phyloP scores from a whole-genome alignment of 1,140 invertebrate genomes.

The Arctopsyche grandis region DNA sequence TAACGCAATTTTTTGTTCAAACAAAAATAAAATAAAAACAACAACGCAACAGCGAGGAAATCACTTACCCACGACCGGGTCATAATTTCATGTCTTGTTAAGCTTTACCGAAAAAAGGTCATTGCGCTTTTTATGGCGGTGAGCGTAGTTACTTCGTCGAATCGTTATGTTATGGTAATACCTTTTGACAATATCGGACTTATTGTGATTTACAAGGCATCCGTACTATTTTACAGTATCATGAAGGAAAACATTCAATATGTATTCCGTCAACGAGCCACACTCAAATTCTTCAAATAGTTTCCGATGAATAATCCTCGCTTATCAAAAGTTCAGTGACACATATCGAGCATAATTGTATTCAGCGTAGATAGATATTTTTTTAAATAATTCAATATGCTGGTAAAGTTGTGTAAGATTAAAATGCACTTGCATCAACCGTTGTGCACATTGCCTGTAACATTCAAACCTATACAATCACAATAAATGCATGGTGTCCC shows the following conservation, averaged over 20 bases:
- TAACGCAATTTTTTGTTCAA: too few species aligned
- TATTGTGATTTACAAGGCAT: constrained; percentile 34
- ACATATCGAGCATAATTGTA: neutral
- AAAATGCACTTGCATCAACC: too few species aligned
- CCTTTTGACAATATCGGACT: constrained; percentile 39
- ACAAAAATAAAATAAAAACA: too few species aligned
- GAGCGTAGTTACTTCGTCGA: constrained; percentile 29
- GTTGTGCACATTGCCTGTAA: too few species aligned
- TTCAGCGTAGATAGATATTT: too few species aligned
- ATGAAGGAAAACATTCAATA: neutral
- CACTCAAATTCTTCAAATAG: neutral
- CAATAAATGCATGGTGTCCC: neutral
- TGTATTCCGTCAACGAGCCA: neutral
- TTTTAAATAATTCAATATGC: too few species aligned
- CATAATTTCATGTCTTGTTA: constrained; percentile 35
- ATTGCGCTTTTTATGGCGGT: constrained; percentile 35
- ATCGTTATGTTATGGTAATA: constrained; percentile 32
- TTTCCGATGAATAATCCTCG: neutral
- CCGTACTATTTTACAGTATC: constrained; percentile 11
- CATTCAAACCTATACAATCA: too few species aligned
- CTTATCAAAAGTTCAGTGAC: neutral
- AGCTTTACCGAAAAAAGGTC: constrained; percentile 35
- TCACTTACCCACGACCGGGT: constrained; percentile 12
- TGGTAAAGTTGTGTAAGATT: too few species aligned
- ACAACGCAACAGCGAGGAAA: neutral